Conservation (phyloP, 2,113 vertebrate genomes). For the Calidris pugnax region DNA sequence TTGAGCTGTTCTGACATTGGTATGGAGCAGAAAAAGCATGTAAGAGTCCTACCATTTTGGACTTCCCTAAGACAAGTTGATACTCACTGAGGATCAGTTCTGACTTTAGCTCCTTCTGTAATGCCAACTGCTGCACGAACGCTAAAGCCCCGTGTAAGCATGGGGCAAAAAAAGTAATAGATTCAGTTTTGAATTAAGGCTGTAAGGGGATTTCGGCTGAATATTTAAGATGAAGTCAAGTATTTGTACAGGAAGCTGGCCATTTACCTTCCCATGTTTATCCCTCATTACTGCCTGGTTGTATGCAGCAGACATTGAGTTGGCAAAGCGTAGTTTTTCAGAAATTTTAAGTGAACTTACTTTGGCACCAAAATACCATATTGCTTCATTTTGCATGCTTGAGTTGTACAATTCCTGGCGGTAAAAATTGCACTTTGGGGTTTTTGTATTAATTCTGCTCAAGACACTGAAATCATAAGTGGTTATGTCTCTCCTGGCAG, state of each 20-base stretch:
- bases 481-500: conserved; percentile 24
- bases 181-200: neutral
- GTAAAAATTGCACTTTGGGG: neutral
- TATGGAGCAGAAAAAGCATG: neutral
- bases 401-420: conserved; percentile 44
- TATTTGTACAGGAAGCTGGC: conserved; percentile 61
- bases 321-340: conserved; percentile 53
- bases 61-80: neutral
- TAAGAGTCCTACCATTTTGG: neutral
- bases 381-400: conserved; percentile 62
- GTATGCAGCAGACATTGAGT: conserved; percentile 21
- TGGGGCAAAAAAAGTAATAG: neutral
- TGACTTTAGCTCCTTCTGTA: neutral
- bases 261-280: conserved; percentile 35
- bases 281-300: conserved; percentile 13
- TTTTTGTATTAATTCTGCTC: conserved; percentile 14
- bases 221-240: conserved; percentile 53
- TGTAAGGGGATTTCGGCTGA: neutral
- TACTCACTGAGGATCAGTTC: neutral
- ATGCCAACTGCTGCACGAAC: neutral
- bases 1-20: neutral
- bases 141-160: neutral
- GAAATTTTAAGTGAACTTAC: conserved; percentile 51
- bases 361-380: conserved; percentile 46
- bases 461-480: conserved; percentile 5